Base-by-base conservation (phyloP, 2,797 vertebrate genomes). In the Silurus aristotelis region DNA sequence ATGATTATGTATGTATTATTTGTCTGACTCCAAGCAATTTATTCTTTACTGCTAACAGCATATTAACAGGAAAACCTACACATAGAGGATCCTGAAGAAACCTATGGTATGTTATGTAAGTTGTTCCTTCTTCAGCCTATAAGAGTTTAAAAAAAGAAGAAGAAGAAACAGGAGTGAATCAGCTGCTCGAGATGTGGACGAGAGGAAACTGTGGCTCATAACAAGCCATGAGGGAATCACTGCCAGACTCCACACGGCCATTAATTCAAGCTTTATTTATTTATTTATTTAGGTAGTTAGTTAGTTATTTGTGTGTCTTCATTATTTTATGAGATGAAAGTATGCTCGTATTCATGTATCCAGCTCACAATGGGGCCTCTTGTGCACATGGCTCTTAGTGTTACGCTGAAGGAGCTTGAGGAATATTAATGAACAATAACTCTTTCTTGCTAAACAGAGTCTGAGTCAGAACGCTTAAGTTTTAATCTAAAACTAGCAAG, bases 321-420 rank as follows among this genome's bases (percentile, higher is more conserved):
- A 85, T 88, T 88, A 87, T 88, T 84, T 89, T 84, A 80, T 71
- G 56, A 87, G 82, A 89, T 89, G 73, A 88, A 87, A 87, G 79
- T 67, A 48, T 71, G 66, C 73, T 86, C 82, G 68, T 86, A 61
- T 81, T 85, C 80, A 72, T 63, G 84, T 66, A 64, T 71, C 76
- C 66, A 70, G 66, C 46, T 63, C 58, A 66, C 48, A 52, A 52
- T 20, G 38, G 73, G 64, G 7, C 13, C 52, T 73, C 63, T 55
- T 73, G 25, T 71, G 13, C 27, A 2, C 27, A 25, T 15, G 5
- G 19, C 38, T 48, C 68, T 27, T 60, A 55, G 60, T 8, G 13
- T 2, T n/a, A n/a, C 6, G 14, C 31, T 79, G 20, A 43, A 61
- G 6, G 12, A 38, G 19, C 10, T 43, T 61, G 75, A 78, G 56